phyloP scores from a whole-genome alignment of 2,888 invertebrate species.

The Andrena minutula region DNA sequence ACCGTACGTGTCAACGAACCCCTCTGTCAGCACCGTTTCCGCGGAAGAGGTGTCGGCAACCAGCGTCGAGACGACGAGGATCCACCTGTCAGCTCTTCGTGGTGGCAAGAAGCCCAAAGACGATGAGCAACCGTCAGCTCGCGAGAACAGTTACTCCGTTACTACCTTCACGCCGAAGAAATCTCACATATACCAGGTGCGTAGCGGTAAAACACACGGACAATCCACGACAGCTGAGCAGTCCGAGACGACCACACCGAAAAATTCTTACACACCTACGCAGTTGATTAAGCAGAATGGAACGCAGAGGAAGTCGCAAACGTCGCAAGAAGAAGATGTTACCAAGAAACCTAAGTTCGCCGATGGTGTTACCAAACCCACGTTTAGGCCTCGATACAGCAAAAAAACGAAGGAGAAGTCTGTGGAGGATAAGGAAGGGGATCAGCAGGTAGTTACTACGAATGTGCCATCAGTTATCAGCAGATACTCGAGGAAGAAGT shows the following conservation, averaged over 20 bases:
- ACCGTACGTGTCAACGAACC: conserved; percentile 16
- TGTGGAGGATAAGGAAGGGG: conserved; percentile 56
- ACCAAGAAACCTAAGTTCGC: conserved; percentile 16
- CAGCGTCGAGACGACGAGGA: conserved; percentile 38
- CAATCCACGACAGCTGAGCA: conserved; percentile 27
- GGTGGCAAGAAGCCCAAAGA: conserved; percentile 40
- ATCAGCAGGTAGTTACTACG: conserved; percentile 26
- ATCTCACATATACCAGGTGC: not conserved
- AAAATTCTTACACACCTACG: conserved; percentile 22
- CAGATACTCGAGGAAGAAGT: conserved; percentile 71
- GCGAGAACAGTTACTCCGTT: conserved; percentile 15
- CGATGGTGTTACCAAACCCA: conserved; percentile 27
- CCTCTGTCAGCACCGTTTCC: conserved; percentile 5
- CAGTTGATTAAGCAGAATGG: not conserved
- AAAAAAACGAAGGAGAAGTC: conserved; percentile 51
- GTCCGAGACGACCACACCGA: conserved; percentile 13
- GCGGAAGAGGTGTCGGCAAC: conserved; percentile 49
- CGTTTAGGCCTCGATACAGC: conserved; percentile 56
- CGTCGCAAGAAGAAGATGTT: not conserved
- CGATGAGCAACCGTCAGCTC: conserved; percentile 11
- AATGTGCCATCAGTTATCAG: conserved; percentile 50
- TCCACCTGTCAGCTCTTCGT: not conserved
- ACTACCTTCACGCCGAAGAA: conserved; percentile 54
- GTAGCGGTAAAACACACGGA: conserved; percentile 17
- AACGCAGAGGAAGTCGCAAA: not conserved